Evolutionary conservation across 2,797 vertebrate genomes (phyloP), one percentile per base, ranked within the genome.

Genomic region (Paedocypris micromegethes): DNA sequence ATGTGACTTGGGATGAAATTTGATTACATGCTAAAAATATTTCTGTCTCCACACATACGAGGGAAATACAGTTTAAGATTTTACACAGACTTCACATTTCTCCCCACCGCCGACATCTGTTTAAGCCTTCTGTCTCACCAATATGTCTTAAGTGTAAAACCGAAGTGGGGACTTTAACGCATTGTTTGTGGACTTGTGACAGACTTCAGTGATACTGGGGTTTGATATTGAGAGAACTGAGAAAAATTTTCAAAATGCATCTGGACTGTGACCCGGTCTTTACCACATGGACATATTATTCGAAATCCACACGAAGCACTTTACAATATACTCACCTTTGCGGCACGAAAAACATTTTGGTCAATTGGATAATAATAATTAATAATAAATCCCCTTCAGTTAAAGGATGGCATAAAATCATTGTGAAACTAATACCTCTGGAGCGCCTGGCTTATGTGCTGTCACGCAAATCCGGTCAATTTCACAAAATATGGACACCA

Each of bases 81-180:
- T 23, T 23, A 5, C n/a, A 57, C 2, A 57, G 55, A n/a, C 55
- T 57, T 2, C 40, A 57, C 43, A 57, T 9, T 43, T 57, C 41
- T 37, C 55, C 55, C n/a, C 9, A 57, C 9, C 23, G 23, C 23
- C 23, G 23, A 23, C 23, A 23, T 23, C 23, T 23, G 23, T 23
- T 23, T 23, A 37, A 8, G 3, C 42, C 9, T 23, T 46, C 9
- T 37, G 4, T 37, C 23, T 58, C n/a, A 6, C 42, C n/a, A 4
- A 42, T 42, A 6, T 46, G 57, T 58, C 46, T 58, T 7, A 58
- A 46, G 5, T 58, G 42, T 58, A 46, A 58, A 58, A 37, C 9
- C 45, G 42, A 58, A 58, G 44, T 47, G 39, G 44, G 58, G 5
- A 39, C 44, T 39, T 39, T 58, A 45, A 45, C 56, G 45, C 9